Evolutionary conservation across 2,888 invertebrate genomes (phyloP), one percentile per base, ranked within the genome.

Genomic region (Megamerina dolium): DNA sequence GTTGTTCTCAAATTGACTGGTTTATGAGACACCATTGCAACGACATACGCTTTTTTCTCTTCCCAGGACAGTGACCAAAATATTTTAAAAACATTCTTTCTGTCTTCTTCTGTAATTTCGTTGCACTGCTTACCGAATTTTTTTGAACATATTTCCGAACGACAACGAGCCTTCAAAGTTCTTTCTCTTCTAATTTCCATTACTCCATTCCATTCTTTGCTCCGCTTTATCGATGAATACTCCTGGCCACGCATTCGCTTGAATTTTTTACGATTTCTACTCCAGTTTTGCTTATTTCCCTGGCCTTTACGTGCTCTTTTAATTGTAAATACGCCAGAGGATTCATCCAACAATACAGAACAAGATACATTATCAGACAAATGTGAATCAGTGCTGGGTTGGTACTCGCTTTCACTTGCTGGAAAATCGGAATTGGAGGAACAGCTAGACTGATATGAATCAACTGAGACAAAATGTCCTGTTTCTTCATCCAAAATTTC

Each of bases 251-350:
- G 19, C 43, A 43, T 37, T 43, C 27, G 32, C 39, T 46, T 46
- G 37, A 39, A 31, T 42, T 43, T 37, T 43, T 43, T 33, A 34
- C 37, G 41, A 38, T 43, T 41, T 41, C 41, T 47, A 43, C 20
- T 35, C 43, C 43, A 43, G 43, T 44, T 47, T 47, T 43, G 37
- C 39, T 45, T 41, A 45, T 45, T 38, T 45, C 30, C 41, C 41
- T 47, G 46, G 21, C 33, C 37, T 43, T 43, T 47, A 37, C 40
- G 37, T 47, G 46, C 37, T 47, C 43, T 41, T 43, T 47, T 43
- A 37, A 41, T 27, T 41, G 37, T 43, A 35, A 47, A 41, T 37
- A 41, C 43, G 21, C 43, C 42, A 45, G 38, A 41, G 31, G 32
- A 46, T 46, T 46, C 42, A 46, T 41, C 36, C 42, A 39, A 46